These are phyloP conservation scores for Standfussiana lucernea DNA, from an alignment of 2,888 invertebrate genomes.

Conservation along the genomic window DNA sequence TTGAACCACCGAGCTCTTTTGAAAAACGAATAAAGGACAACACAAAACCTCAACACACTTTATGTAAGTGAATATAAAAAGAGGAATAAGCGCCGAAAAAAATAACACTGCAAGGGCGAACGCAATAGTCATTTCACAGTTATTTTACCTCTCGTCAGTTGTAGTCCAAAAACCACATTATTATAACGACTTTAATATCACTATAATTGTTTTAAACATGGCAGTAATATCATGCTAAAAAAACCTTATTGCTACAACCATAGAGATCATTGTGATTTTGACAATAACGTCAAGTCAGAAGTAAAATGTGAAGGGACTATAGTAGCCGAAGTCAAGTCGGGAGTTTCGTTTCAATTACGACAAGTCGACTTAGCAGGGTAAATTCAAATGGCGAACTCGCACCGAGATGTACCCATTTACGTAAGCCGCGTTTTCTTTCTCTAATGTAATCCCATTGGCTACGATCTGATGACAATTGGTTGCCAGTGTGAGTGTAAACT, in stretches of 20 bases:
- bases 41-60: constrained; percentile 52
- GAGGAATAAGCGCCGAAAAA: constrained; percentile 57
- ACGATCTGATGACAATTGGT: constrained; percentile 59
- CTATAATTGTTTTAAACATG: not conserved
- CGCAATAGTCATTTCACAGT: constrained; percentile 40
- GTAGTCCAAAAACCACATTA: not conserved
- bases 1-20: constrained; percentile 29
- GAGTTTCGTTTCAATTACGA: constrained; percentile 85
- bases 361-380: constrained; percentile 74
- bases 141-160: not conserved
- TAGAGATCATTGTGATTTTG: not conserved
- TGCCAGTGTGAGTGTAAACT: constrained; percentile 44
- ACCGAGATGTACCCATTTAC: constrained; percentile 77
- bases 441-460: constrained; percentile 75
- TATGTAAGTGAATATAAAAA: constrained; percentile 55
- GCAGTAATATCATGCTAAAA: not conserved
- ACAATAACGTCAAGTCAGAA: not conserved
- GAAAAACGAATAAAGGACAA: constrained; percentile 51
- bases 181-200: not conserved
- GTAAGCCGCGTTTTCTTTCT: constrained; percentile 81
- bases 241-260: not conserved
- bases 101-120: constrained; percentile 49
- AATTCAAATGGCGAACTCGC: constrained; percentile 79
- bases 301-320: not conserved
- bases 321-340: constrained; percentile 75